Evolutionary conservation across 2,113 vertebrate genomes (phyloP), one percentile per base, ranked within the genome.

Genomic region (Coturnix japonica): DNA sequence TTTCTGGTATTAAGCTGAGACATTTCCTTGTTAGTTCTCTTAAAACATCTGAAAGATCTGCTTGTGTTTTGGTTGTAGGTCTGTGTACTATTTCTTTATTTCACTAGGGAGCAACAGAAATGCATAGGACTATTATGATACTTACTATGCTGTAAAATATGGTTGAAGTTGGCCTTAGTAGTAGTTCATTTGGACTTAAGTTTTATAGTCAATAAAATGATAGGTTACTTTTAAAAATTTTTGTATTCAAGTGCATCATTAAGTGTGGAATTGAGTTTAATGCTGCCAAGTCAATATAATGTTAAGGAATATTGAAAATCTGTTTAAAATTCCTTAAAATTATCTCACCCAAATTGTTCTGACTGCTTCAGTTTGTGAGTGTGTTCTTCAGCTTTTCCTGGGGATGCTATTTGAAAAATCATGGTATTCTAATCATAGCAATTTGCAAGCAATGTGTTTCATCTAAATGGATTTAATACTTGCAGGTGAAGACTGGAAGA

Each of bases 401-500:
- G 71, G 51, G 23, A 37, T 87, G 16, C 25, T 2, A 12, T 56
- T 82, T 59, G 10, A 31, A 77, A 59, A 49, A 5, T 46, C 80
- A 26, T 26, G 43, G 26, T 60, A 15, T 4, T 8, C 53, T 66
- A 23, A 53, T 65, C 33, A 44, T 69, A 72, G 11, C 56, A 76
- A 23, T 82, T 66, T 44, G 11, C 3, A 43, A 39, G 13, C 2
- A 4, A 8, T 71, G 4, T 1, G 39, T 73, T 18, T 47, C 5
- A 19, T 70, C n/a, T 80, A 8, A 39, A 53, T 64, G 43, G 71
- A 30, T 54, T 75, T 43, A 37, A 49, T 26, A 3, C 87, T 94
- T 96, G 19, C 92, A 99, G 99, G 98, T 61, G 98, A 99, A 85
- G 95, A 97, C 73, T 99, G 99, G 99, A 98, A 98, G 90, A 93